Base-by-base conservation (phyloP, 1,140 invertebrate genomes). In the Leucophenga varia region DNA sequence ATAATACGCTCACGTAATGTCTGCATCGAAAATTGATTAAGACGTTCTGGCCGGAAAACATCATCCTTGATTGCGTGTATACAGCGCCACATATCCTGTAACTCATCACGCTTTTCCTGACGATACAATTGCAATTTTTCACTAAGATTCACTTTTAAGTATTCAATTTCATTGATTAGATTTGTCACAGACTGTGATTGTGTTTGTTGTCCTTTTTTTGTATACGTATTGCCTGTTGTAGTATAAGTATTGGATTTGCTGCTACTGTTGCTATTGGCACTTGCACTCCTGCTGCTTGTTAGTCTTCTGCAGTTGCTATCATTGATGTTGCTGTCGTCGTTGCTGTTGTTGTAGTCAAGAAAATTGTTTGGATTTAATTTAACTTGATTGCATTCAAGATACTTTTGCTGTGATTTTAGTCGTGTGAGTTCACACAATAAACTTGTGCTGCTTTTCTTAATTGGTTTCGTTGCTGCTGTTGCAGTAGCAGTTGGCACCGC, bases 391-490 rank as follows among this genome's bases (percentile, higher is more conserved):
- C 61, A 71, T 55, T 73, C 71, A n/a, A 74, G 59, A 55, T 74
- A 74, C 53, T 74, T 74, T 55, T 72, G 71, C 30, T 74, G 71
- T 1, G 71, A 54, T 51, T 72, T 74, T 12, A 74, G 46, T 5
- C 67, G 64, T 28, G 72, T 73, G 19, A 74, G 31, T 38, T 74
- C 71, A 19, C 71, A 74, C 0, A 74, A 30, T 2, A 74, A 37
- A 13, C 57, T 50, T 10, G 67, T 74, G 13, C 21, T 31, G 8
- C 47, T 43, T 40, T 55, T 46, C 22, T 21, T 44, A 13, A 14
- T 40, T 38, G 16, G 32, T 47, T 39, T 17, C 10, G 12, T 17
- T 40, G 22, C 6, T 40, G 12, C 40, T 42, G 42, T 10, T 32
- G 43, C 12, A 4, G 6, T 22, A 13, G 13, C 13, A 39, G 17